Evolutionary conservation across 2,797 vertebrate genomes (phyloP), one percentile per base, ranked within the genome.

Genomic region (Pelobates cultripes): DNA sequence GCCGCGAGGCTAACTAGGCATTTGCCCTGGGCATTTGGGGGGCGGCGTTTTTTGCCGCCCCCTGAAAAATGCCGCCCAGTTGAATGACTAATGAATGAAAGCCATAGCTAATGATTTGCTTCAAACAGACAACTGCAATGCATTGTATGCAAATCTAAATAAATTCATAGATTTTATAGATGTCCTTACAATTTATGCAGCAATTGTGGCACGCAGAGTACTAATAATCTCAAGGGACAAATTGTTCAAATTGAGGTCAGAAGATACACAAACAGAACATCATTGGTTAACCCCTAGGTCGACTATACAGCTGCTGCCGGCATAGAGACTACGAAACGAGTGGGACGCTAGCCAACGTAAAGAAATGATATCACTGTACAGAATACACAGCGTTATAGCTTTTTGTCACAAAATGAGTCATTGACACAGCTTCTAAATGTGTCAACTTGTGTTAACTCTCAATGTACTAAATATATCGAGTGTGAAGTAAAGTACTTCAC

Each of bases 181-280:
- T 12, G 13, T 17, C 15, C 17, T 44, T 67, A 28, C 43, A 67
- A 53, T 76, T 40, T 51, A 28, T 53, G 63, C 63, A 66, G 45
- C 40, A 67, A 76, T 51, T 64, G 61, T 14, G 15, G 57, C 43
- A 44, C 55, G 60, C 28, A 28, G 28, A 28, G 73, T 55, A 78
- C 72, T 42, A 53, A 44, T 17, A 14, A 51, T 75, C 79, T 73
- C 71, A 17, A 42, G 79, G 67, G 79, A 80, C 42, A 9, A 80
- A 80, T 80, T 15, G 70, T 75, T 80, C 64, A 75, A n/a, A 43
- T 66, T 43, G 64, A 82, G 80, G 80, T 82, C 80, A 82, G 80
- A 82, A 77, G 80, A 77, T 71, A 77, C 10, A 55, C 69, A 82
- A 82, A 82, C 69, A 82, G 28, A 73, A 73, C 74, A 72, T 77